Evolutionary conservation across 2,113 vertebrate genomes (phyloP), one percentile per base, ranked within the genome.

Genomic region (Amblyopsis rosae): DNA sequence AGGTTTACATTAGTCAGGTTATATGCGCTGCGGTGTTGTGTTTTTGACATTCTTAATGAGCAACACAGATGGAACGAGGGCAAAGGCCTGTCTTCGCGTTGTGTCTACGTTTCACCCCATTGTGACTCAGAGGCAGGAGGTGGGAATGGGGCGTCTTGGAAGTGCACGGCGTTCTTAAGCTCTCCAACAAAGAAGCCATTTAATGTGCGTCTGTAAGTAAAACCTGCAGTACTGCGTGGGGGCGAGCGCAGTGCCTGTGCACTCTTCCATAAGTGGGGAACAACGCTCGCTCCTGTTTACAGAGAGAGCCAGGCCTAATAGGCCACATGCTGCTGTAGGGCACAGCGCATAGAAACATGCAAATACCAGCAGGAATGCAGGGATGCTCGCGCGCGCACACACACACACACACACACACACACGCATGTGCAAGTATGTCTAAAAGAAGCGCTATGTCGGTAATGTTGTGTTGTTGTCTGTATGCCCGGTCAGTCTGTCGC

Each of bases 181-280:
- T 76, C 51, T 51, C 67, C 73, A 84, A 79, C 10, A 87, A 86
- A 88, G 70, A 69, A 71, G 73, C 77, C 65, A 62, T 86, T 85
- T 82, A 87, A 78, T 77, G 76, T 75, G 71, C 49, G 79, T 82
- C 69, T 46, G 60, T 19, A 67, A 81, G 83, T 67, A 66, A 75
- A 80, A 80, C 79, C 76, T 80, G 82, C 67, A 84, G 77, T 78
- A 61, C 79, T 65, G 62, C 79, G 81, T 26, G 65, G 13, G 33
- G 12, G n/a, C 3, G 51, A 19, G 70, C 70, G 67, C 71, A 69
- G 67, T 83, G 81, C 75, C 71, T 78, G 84, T 89, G 88, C 77
- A 63, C 79, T 73, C 77, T 53, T 75, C 82, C 86, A 90, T 90
- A 91, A 90, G 86, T 86, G 70, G 69, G 26, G 72, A 82, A 0